Conservation (phyloP, 2,113 vertebrate species). For the Tenebrosternarchus preto region DNA sequence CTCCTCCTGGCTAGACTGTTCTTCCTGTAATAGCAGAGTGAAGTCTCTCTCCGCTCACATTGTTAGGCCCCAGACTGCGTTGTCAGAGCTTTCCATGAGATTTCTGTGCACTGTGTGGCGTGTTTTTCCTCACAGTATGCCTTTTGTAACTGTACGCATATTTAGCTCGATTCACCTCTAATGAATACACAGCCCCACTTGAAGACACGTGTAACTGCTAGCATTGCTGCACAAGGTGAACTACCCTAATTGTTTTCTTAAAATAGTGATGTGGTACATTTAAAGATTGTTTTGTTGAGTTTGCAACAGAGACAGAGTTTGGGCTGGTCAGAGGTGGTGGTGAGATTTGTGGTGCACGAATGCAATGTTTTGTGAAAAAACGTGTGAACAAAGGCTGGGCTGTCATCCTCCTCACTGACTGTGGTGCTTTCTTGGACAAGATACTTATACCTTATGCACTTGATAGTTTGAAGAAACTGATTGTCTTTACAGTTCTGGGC, state of each 20-base stretch:
- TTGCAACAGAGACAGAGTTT: not conserved
- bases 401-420: not conserved
- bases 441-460: no score
- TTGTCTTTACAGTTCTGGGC: no score
- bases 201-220: not conserved
- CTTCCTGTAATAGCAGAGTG: not conserved
- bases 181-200: not conserved
- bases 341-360: no score
- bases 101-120: constrained; percentile 6
- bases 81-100: constrained; percentile 4
- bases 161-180: constrained; percentile 12
- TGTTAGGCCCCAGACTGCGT: not conserved
- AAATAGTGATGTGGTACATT: not conserved
- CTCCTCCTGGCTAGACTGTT: not conserved
- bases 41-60: not conserved
- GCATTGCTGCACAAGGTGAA: not conserved
- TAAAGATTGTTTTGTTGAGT: not conserved
- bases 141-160: not conserved
- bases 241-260: not conserved
- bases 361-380: no score
- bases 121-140: constrained; percentile 1
- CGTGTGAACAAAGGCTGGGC: no score
- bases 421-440: not conserved
- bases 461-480: no score
- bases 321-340: no score